phyloP scores from a whole-genome alignment of 2,797 vertebrate species.

The Xiphorhynchus erythropygius region DNA sequence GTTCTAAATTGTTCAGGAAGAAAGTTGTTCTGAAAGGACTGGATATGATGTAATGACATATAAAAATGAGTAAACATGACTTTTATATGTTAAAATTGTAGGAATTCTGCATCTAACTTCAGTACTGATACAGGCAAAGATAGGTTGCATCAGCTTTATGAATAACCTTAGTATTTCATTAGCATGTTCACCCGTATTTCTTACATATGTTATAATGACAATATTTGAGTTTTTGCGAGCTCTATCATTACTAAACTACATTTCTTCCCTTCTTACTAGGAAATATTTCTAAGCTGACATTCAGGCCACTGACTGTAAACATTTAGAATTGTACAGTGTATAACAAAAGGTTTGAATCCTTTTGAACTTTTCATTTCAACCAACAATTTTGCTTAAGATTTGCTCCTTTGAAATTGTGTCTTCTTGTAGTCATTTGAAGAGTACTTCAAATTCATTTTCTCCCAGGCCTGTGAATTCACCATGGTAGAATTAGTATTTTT shows the following conservation, averaged over 20 bases:
- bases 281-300: neutral
- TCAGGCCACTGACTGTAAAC: neutral
- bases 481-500: neutral
- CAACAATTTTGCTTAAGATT: neutral
- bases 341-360: neutral
- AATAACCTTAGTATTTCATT: neutral
- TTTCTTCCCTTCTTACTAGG: neutral
- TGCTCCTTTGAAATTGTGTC: neutral
- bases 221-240: neutral
- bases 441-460: neutral
- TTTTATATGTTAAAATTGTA: neutral
- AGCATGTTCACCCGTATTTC: neutral
- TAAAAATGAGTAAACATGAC: neutral
- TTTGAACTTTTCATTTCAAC: neutral
- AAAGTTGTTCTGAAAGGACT: slow-evolving; percentile 17
- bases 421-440: neutral
- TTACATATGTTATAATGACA: neutral
- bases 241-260: neutral
- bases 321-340: neutral
- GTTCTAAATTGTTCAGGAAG: neutral
- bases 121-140: neutral
- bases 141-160: neutral
- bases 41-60: neutral
- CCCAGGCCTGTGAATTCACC: neutral
- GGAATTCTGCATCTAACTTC: neutral